Evolutionary conservation across 1,140 invertebrate species (phyloP).

Genomic region (Conopomorpha cramerella): DNA sequence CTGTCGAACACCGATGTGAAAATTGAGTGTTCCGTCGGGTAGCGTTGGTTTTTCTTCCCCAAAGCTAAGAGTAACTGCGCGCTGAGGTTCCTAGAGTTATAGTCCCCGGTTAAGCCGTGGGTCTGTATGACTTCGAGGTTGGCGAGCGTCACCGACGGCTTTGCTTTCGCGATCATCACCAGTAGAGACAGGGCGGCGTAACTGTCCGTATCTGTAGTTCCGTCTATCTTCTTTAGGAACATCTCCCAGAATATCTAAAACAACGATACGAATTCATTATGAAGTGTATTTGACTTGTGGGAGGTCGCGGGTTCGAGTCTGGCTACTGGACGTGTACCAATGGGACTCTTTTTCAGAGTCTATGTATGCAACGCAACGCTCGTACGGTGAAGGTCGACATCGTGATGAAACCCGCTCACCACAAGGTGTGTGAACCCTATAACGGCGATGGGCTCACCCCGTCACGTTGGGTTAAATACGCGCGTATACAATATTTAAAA

Average conservation of each 20-base stretch:
- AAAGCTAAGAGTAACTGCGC: constrained; percentile 35
- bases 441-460: too few species aligned
- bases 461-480: too few species aligned
- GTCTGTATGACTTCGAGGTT: constrained; percentile 60
- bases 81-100: constrained; percentile 35
- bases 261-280: too few species aligned
- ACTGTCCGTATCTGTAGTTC: constrained; percentile 69
- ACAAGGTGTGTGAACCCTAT: too few species aligned
- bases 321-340: too few species aligned
- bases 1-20: constrained; percentile 36
- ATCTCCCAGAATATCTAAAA: constrained; percentile 81
- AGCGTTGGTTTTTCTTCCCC: constrained; percentile 35
- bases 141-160: constrained; percentile 58
- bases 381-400: too few species aligned
- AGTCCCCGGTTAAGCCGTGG: constrained; percentile 48
- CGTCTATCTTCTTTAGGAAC: constrained; percentile 76
- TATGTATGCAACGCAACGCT: too few species aligned
- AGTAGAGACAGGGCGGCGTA: constrained; percentile 72
- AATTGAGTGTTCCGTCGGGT: constrained; percentile 33
- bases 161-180: constrained; percentile 68
- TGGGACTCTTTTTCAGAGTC: too few species aligned
- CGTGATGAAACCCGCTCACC: too few species aligned
- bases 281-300: too few species aligned
- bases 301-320: too few species aligned
- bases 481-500: too few species aligned